Percentiles rank a stretch among this genome's conserved stretches.
These are phyloP conservation scores for Danio aesculapii DNA, from an alignment of 2,797 vertebrate species.

Conservation along the genomic window DNA sequence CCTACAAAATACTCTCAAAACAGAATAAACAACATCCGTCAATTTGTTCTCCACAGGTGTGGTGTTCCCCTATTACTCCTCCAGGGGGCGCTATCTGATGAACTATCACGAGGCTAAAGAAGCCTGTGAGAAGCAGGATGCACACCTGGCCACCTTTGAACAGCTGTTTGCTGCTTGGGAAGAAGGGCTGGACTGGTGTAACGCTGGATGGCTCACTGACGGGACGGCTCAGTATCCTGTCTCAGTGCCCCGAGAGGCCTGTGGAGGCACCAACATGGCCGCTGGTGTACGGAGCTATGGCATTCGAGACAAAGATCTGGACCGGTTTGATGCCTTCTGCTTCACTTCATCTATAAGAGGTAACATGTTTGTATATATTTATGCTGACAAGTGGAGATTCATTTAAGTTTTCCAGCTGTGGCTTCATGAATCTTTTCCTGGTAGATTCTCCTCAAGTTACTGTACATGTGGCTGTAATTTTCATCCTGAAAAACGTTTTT, in stretches of 20 bases:
- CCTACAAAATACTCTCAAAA: too few relatives aligned
- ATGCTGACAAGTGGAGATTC: background rate
- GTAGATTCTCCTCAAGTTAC: background rate
- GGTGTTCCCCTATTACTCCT: slow-evolving; percentile 91
- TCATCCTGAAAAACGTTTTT: slow-evolving; percentile 23
- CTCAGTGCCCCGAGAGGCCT: slow-evolving; percentile 81
- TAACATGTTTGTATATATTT: slow-evolving; percentile 59
- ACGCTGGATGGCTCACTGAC: slow-evolving; percentile 91
- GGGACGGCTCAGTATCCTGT: slow-evolving; percentile 93
- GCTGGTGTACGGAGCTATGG: slow-evolving; percentile 91
- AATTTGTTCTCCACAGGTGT: slow-evolving; percentile 76
- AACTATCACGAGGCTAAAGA: slow-evolving; percentile 85
- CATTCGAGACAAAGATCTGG: slow-evolving; percentile 76
- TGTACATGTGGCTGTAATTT: slow-evolving; percentile 17
- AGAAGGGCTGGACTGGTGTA: slow-evolving; percentile 94
- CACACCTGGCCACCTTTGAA: slow-evolving; percentile 86
- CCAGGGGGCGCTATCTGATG: slow-evolving; percentile 85
- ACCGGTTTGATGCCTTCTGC: slow-evolving; percentile 91
- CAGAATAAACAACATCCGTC: too few relatives aligned
- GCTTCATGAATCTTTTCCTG: background rate
- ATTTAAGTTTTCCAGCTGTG: background rate
- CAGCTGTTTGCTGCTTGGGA: slow-evolving; percentile 91
- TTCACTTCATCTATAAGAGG: slow-evolving; percentile 85
- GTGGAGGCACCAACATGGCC: slow-evolving; percentile 81
- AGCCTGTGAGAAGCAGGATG: slow-evolving; percentile 85